Evolutionary conservation across 2,797 vertebrate species (phyloP), one percentile per base, ranked within the genome.

Genomic region (Lepus oiostolus): DNA sequence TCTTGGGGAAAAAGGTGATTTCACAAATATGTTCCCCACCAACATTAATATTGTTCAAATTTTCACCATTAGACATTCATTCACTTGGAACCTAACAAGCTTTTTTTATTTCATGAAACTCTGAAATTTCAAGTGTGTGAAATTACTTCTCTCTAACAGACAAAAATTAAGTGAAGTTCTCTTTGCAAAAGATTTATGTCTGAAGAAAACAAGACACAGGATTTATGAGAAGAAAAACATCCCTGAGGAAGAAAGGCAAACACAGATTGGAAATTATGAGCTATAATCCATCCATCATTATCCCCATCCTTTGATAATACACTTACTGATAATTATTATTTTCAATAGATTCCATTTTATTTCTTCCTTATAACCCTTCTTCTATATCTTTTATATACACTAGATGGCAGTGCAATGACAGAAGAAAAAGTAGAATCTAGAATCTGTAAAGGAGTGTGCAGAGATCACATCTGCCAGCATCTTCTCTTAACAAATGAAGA

Each of bases 401-500:
- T 91, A 94, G 90, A 79, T 85, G 92, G 93, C 93, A 93, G 83
- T 95, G 75, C 58, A 89, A 89, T 16, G 65, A 89, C 47, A 93
- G 83, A 60, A 93, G 71, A 38, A 65, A 65, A 86, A 28, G 35
- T 21, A 52, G 9, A 62, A 5, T 68, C 35, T 50, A 85, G 50
- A 54, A 72, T 68, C 0, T 1, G 28, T 80, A 90, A 72, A 86
- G 16, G 11, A 71, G 7, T 62, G 38, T 16, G 32, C 4, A 90
- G 22, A 91, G 32, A 91, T 79, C 24, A 21, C 32, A 82, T 47
- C 50, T 75, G 88, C 5, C 4, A 65, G 26, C 13, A 42, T 32
- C 10, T 82, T 95, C 30, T 50, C 71, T 76, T 80, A 87, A 88
- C 6, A 93, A 90, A 86, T 2, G 42, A 65, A 65, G n/a, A 91